Base-by-base conservation (phyloP, 2,888 invertebrate genomes). In the Periphyllus acericola region DNA sequence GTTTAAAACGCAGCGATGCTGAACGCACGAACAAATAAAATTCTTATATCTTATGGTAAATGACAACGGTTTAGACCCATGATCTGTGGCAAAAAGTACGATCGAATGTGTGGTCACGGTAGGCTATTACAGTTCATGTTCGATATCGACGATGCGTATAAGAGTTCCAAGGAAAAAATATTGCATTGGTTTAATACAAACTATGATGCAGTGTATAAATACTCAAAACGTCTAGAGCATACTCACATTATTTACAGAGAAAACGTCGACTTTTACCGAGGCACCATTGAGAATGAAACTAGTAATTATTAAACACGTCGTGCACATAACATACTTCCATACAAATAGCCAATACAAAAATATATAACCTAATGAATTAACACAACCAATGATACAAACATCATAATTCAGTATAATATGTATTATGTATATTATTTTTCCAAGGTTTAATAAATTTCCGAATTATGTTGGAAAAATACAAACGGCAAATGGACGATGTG, bases 401-500 rank as follows among this genome's bases (percentile, higher is more conserved):
- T n/a, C 14, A 60, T 21, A 3, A 21, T 25, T n/a, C n/a, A 60
- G 21, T 60, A 60, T 3, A 60, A 68, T 46, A 29, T 68, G 3
- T n/a, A n/a, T n/a, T n/a, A n/a, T n/a, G n/a, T 68, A 75, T 75
- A 25, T 9, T 32, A 66, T n/a, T 72, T 34, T 52, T 74, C 21
- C 11, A 29, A 87, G 86, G 60, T 74, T 11, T 87, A 21, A 40
- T 34, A 1, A 80, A 60, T n/a, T 81, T 87, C 60, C 60, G 74
- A 60, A 19, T 66, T 60, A 60, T 87, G 66, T 87, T 87, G 29
- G 80, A 74, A 14, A 87, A 87, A 60, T 87, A 87, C 19, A 81
- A 3, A 81, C 60, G 60, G 60, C 86, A 87, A 74, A 55, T 11
- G 25, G 29, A 40, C 5, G 80, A 87, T 80, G 29, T 87, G 0